Evolutionary conservation across 2,797 vertebrate genomes (phyloP).

Genomic region (Arrhamphus sclerolepis): DNA sequence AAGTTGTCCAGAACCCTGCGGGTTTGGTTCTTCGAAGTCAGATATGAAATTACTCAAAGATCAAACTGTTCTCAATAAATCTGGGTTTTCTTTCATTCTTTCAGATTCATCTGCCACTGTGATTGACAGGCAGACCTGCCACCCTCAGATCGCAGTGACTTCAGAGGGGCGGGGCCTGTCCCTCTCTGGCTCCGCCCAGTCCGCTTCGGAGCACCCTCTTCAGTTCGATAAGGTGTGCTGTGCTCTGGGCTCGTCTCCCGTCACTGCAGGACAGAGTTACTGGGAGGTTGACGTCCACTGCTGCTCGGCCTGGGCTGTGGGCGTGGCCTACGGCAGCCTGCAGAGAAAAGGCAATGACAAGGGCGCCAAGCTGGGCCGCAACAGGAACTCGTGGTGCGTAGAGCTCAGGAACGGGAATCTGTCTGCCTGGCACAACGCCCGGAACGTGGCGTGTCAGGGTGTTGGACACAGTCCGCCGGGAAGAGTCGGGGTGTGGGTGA

Average conservation of each 20-base stretch:
- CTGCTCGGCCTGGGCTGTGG: slow-evolving; percentile 78
- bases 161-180: slow-evolving; percentile 58
- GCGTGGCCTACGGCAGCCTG: slow-evolving; percentile 70
- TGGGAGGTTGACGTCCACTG: slow-evolving; percentile 78
- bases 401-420: slow-evolving; percentile 69
- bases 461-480: slow-evolving; percentile 16
- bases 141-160: slow-evolving; percentile 66
- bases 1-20: too few relatives aligned
- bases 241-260: slow-evolving; percentile 59
- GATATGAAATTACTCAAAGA: too few relatives aligned
- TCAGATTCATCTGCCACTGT: slow-evolving; percentile 63
- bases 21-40: too few relatives aligned
- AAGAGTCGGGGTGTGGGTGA: slow-evolving; percentile 75
- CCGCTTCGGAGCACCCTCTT: slow-evolving; percentile 55
- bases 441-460: slow-evolving; percentile 50
- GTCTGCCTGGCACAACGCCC: slow-evolving; percentile 78
- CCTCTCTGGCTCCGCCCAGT: slow-evolving; percentile 32
- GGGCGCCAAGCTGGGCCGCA: slow-evolving; percentile 75
- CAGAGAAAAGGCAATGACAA: slow-evolving; percentile 77
- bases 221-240: slow-evolving; percentile 81
- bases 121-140: slow-evolving; percentile 73
- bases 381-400: slow-evolving; percentile 81
- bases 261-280: slow-evolving; percentile 63
- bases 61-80: neutral
- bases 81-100: neutral